A percentile compares a stretch with the other conserved stretches of the same genome.
Conservation (phyloP, 2,888 invertebrate genomes). For the Lochmaea capreae region DNA sequence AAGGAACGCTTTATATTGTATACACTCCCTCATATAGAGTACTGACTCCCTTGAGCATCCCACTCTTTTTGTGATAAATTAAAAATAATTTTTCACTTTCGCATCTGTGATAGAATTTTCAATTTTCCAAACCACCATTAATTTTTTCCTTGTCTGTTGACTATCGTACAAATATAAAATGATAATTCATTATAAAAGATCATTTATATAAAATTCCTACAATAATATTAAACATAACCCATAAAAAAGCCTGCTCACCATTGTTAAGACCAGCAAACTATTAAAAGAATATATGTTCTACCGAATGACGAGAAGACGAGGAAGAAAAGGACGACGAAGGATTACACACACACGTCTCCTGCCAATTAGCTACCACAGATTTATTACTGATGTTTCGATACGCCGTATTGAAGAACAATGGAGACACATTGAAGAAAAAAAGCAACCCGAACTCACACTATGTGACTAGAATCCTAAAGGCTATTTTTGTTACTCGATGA, state of each 20-base stretch:
- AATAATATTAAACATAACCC: not conserved
- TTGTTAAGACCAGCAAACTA: not conserved
- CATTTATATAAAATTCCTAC: not conserved
- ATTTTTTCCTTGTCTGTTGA: no score
- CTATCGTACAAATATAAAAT: no score
- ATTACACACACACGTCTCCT: slow-evolving; percentile 40
- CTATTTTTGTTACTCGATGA: slow-evolving; percentile 37
- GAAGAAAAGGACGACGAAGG: slow-evolving; percentile 40
- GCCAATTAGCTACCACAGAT: slow-evolving; percentile 60
- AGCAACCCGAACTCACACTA: slow-evolving; percentile 35
- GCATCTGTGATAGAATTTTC: no score
- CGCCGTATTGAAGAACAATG: slow-evolving; percentile 60
- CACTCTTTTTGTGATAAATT: no score
- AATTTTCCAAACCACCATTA: no score
- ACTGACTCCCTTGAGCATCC: no score
- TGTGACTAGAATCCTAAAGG: slow-evolving; percentile 43
- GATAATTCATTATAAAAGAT: no score
- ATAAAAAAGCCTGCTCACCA: not conserved
- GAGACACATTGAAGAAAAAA: slow-evolving; percentile 44
- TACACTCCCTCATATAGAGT: no score
- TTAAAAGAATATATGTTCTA: slow-evolving; percentile 9
- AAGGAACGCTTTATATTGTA: no score
- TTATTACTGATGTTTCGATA: slow-evolving; percentile 61
- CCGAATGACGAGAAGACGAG: slow-evolving; percentile 41
- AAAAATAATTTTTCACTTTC: no score